phyloP scores from a whole-genome alignment of 2,888 invertebrate genomes.

The Volucella inanis region DNA sequence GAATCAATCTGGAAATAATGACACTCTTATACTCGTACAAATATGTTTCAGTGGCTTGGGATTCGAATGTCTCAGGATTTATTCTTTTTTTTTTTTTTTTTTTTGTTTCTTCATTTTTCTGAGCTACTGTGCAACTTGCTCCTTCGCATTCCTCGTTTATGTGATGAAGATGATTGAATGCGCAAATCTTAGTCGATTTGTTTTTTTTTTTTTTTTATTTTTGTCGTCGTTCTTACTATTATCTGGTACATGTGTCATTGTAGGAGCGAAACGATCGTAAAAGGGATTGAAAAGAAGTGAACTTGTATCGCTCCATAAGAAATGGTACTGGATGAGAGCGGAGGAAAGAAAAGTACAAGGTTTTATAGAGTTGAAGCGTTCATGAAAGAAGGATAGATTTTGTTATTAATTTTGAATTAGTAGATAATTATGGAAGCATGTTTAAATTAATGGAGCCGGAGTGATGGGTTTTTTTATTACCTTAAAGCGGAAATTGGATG shows the following conservation, averaged over 20 bases:
- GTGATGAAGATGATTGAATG: constrained; percentile 65
- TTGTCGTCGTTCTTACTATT: neutral
- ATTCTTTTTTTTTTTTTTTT: constrained; percentile 2
- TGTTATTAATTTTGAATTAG: constrained; percentile 68
- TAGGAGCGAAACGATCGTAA: constrained; percentile 37
- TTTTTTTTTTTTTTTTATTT: neutral
- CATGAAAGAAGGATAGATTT: constrained; percentile 24
- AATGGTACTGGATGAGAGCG: constrained; percentile 3
- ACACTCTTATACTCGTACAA: constrained; percentile 62
- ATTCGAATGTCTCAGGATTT: constrained; percentile 67
- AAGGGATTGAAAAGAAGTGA: constrained; percentile 22
- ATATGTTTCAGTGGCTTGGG: constrained; percentile 46
- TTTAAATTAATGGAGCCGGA: constrained; percentile 59
- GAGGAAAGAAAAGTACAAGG: neutral
- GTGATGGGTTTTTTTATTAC: constrained; percentile 26
- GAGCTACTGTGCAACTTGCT: neutral
- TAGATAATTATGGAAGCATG: constrained; percentile 67
- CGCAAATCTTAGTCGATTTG: constrained; percentile 35
- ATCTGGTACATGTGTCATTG: constrained; percentile 15
- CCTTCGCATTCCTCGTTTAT: constrained; percentile 27
- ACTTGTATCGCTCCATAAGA: constrained; percentile 24
- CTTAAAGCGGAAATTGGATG: neutral
- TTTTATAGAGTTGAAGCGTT: constrained; percentile 41
- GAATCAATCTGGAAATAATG: constrained; percentile 72
- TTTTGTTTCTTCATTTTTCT: neutral